Conservation (phyloP, 2,888 invertebrate genomes). For the Mactromeris polynyma region DNA sequence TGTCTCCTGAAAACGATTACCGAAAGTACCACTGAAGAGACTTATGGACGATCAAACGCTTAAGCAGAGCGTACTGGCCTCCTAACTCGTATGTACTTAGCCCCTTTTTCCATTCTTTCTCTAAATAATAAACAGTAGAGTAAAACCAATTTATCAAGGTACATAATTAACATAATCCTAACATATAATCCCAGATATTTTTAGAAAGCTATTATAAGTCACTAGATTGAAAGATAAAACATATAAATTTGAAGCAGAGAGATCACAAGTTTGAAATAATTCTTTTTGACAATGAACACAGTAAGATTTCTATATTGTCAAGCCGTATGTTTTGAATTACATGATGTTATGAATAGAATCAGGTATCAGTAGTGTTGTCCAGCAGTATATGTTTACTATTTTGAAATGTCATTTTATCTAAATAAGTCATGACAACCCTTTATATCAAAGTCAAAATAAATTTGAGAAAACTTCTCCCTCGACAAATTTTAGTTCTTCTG, state of each 20-base stretch:
- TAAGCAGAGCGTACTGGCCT: too few relatives aligned
- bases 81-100: too few relatives aligned
- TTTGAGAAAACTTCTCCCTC: too few relatives aligned
- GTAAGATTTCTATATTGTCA: neutral
- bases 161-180: neutral
- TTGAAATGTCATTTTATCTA: neutral
- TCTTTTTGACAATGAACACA: neutral
- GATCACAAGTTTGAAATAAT: neutral
- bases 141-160: neutral
- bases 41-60: too few relatives aligned
- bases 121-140: neutral
- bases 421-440: too few relatives aligned
- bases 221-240: constrained; percentile 1
- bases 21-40: too few relatives aligned
- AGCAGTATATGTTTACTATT: neutral
- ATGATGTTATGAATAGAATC: neutral
- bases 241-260: neutral
- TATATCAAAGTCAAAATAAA: too few relatives aligned
- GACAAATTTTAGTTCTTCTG: too few relatives aligned
- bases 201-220: neutral
- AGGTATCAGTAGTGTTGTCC: neutral
- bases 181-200: neutral
- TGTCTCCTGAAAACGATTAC: too few relatives aligned
- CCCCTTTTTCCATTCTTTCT: too few relatives aligned
- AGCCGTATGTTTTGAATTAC: neutral